Base-by-base conservation (phyloP, 2,797 vertebrate genomes). In the Sebastes umbrosus region DNA sequence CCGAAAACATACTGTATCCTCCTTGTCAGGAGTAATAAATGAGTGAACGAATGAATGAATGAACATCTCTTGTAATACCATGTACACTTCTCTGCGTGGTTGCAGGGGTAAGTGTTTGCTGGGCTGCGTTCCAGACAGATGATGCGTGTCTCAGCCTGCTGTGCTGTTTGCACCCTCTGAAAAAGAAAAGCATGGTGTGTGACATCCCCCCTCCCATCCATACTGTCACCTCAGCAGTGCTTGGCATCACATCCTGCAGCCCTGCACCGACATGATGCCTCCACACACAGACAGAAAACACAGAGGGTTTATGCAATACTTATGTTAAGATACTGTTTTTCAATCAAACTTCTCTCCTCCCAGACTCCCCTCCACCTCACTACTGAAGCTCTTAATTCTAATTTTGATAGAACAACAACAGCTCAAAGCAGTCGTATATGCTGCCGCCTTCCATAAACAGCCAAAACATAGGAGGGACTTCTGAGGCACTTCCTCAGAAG, bases 81-180 rank as follows among this genome's bases (percentile, higher is more conserved):
- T 83, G 84, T 76, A 55, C 60, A 63, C 32, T 14, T 84, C 75
- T 74, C 72, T 77, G 75, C 4, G 3, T 85, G 80, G 43, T 75
- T 73, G 65, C 79, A 60, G 84, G 64, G 69, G 84, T 84, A 84
- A 87, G 84, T 77, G 75, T 86, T 76, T 50, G 18, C 85, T 82
- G 84, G 89, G 86, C 85, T 77, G 57, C 8, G 31, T 64, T 93
- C 87, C 83, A 89, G 78, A 78, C 84, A 87, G 84, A 72, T 85
- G 84, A 84, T 87, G 87, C 34, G 1, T 82, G 82, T 90, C 77
- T 76, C 77, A 66, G 72, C 90, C 83, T 79, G 87, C 87, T 90
- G 87, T 43, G 73, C 82, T 84, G 82, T 84, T 90, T 86, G 84
- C 79, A 57, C 58, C 64, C 29, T 71, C 43, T 82, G 69, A 57